Evolutionary conservation across 2,888 invertebrate genomes (phyloP).

Genomic region (Hyposoter dolosus): DNA sequence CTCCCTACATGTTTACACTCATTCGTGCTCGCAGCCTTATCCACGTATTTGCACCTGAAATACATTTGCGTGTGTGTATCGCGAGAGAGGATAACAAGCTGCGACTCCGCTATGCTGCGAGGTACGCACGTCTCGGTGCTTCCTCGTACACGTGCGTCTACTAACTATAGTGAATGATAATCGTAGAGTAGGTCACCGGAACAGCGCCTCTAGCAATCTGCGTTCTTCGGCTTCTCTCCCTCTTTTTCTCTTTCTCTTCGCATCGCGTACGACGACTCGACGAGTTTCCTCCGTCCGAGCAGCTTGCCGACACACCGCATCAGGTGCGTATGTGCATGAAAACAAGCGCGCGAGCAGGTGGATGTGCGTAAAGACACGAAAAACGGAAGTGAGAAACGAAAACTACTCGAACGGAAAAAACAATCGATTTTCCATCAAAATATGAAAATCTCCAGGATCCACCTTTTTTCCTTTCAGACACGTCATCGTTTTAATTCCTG

Average conservation of each 20-base stretch:
- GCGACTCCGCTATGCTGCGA: conserved; percentile 9
- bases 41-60: neutral
- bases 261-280: conserved; percentile 61
- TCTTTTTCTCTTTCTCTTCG: conserved; percentile 67
- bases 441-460: neutral
- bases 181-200: conserved; percentile 84
- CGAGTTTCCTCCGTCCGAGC: conserved; percentile 48
- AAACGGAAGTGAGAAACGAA: conserved; percentile 27
- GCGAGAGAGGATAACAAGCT: conserved; percentile 32
- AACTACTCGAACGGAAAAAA: conserved; percentile 15
- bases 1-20: neutral
- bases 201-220: conserved; percentile 83
- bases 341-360: conserved; percentile 45
- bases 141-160: conserved; percentile 67
- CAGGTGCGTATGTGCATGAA: neutral
- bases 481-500: neutral
- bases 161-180: conserved; percentile 79
- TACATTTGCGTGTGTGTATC: neutral
- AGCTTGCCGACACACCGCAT: conserved; percentile 15
- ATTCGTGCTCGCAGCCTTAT: neutral
- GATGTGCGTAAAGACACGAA: neutral
- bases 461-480: neutral
- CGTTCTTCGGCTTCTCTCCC: conserved; percentile 79
- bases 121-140: conserved; percentile 35
- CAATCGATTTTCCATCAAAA: conserved; percentile 2